Percentiles rank a stretch among this genome's conserved stretches.
Conservation (phyloP, 2,888 invertebrate genomes). For the Eilema caniola region DNA sequence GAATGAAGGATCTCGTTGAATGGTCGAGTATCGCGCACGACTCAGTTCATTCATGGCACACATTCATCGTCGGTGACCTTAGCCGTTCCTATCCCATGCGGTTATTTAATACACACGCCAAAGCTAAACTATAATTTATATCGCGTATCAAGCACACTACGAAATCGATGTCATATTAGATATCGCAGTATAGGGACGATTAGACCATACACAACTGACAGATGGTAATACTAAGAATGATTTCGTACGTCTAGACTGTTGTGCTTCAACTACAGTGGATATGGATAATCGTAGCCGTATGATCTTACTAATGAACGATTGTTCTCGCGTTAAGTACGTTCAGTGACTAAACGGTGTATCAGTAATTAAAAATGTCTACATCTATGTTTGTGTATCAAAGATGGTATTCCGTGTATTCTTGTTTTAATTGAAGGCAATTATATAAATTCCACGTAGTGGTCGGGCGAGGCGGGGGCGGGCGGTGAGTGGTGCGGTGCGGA, state of each 20-base stretch:
- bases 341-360: conserved; percentile 42
- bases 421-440: conserved; percentile 84
- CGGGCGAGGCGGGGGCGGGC: conserved; percentile 54
- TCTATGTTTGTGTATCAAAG: conserved; percentile 58
- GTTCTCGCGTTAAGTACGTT: conserved; percentile 36
- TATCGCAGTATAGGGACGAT: conserved; percentile 25
- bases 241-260: conserved; percentile 34
- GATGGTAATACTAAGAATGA: conserved; percentile 35
- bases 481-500: conserved; percentile 52
- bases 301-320: conserved; percentile 54
- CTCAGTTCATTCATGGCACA: conserved; percentile 74
- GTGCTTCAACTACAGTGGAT: conserved; percentile 39
- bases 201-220: conserved; percentile 36
- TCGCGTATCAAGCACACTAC: conserved; percentile 34
- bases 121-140: conserved; percentile 43
- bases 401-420: conserved; percentile 71
- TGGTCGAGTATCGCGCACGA: conserved; percentile 64
- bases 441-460: conserved; percentile 84
- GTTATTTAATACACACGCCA: conserved; percentile 56
- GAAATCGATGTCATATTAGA: conserved; percentile 22
- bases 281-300: conserved; percentile 60
- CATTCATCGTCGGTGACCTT: conserved; percentile 68
- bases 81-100: conserved; percentile 60
- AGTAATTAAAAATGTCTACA: conserved; percentile 50
- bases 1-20: conserved; percentile 75